These are phyloP conservation scores for Diprion similis DNA, from an alignment of 1,140 invertebrate genomes.

Conservation along the genomic window DNA sequence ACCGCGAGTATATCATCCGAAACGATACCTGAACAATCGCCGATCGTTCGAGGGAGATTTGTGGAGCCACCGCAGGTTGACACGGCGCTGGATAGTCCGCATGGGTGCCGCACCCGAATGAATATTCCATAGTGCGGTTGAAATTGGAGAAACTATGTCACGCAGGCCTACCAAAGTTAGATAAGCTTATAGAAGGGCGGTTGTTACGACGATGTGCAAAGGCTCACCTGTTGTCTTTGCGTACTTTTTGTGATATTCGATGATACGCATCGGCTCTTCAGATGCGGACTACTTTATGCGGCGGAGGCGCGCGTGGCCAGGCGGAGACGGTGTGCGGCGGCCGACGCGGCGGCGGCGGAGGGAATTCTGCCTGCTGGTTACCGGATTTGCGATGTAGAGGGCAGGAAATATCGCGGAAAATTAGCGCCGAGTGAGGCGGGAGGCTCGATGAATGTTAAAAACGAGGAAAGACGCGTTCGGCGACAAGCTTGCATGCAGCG, in stretches of 20 bases:
- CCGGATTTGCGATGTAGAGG: no score
- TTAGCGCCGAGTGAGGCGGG: no score
- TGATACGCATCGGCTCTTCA: not conserved
- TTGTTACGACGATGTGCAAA: not conserved
- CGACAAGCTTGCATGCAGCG: no score
- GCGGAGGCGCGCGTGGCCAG: not conserved
- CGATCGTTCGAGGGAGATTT: no score
- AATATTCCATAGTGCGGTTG: not conserved
- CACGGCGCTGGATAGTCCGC: not conserved
- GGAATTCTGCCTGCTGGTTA: no score
- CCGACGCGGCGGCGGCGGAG: not conserved
- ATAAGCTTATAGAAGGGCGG: not conserved
- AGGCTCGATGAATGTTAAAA: no score
- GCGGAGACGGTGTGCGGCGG: not conserved
- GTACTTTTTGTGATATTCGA: not conserved
- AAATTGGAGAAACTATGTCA: not conserved
- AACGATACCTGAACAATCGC: no score
- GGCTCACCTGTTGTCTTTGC: not conserved
- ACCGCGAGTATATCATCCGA: no score
- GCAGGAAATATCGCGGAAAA: no score
- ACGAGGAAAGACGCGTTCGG: no score
- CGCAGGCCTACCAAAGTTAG: not conserved
- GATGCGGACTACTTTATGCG: no score
- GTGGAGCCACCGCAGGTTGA: not conserved
- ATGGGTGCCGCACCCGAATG: not conserved